Evolutionary conservation across 2,113 vertebrate species (phyloP), one percentile per base, ranked within the genome.

Genomic region (Tapirus terrestris): DNA sequence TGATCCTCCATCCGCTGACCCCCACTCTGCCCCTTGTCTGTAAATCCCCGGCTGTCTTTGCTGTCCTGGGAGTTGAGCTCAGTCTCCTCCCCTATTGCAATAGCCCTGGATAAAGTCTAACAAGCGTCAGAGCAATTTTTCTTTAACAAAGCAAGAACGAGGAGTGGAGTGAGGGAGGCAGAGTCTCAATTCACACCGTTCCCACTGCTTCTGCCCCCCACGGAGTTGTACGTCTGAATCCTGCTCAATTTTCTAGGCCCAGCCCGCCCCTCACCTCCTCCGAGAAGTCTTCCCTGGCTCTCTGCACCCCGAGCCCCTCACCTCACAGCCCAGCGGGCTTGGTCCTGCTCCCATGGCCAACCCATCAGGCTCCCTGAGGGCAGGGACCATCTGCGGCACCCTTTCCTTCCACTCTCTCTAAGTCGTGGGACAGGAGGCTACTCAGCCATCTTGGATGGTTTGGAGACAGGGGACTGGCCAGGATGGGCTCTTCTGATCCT

Each of bases 321-420:
- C 39, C 58, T 60, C n/a, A 20, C 18, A 39, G 63, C n/a, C 39
- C 23, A 31, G 87, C 36, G 13, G 81, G 56, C 10, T 0, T 68
- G 81, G 31, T 27, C 53, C 18, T 27, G 56, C 6, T 14, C 13
- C 76, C 48, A 25, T 0, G 5, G 39, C n/a, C 11, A 25, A 31
- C 0, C 75, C 6, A 0, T 29, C 36, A 0, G 45, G 8, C 18
- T 75, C 61, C 39, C 18, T 2, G 27, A 67, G 16, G 48, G 13
- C 36, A 53, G 36, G 8, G 53, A 3, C 48, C 85, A 7, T 31
- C 18, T 5, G 0, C 0, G 3, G 29, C 6, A 36, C 36, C 33
- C 48, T 13, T 27, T 4, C 29, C 45, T 33, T 12, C 45, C 43
- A 3, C 11, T 33, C 29, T 65, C 65, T 25, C 14, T 10, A 60